Conservation (phyloP, 2,797 vertebrate species). For the Peromyscus eremicus region DNA sequence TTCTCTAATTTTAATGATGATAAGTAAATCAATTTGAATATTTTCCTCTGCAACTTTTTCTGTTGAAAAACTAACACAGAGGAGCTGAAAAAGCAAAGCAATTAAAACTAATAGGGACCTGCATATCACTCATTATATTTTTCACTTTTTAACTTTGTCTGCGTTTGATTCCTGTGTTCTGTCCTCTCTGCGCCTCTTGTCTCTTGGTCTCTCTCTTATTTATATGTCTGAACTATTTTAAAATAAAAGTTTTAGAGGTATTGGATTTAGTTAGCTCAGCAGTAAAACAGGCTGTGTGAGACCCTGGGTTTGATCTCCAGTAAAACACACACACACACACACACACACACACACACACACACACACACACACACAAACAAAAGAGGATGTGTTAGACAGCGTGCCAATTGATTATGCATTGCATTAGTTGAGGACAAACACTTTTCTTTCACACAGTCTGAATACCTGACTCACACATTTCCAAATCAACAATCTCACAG, state of each 20-base stretch:
- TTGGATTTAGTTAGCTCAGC: neutral
- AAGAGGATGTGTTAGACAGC: slow-evolving; percentile 9
- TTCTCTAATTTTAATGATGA: slow-evolving; percentile 50
- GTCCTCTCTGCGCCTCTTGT: neutral
- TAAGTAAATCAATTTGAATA: neutral
- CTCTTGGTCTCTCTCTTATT: neutral
- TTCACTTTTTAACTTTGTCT: neutral
- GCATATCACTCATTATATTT: neutral
- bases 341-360: slow-evolving; percentile 2
- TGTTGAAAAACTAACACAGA: slow-evolving; percentile 12
- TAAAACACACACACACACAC: neutral
- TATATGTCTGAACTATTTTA: slow-evolving; percentile 1
- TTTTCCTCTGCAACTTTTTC: slow-evolving; percentile 52
- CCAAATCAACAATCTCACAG: neutral
- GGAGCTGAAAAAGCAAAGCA: neutral
- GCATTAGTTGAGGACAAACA: slow-evolving; percentile 15
- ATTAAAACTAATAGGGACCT: neutral
- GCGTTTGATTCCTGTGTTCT: neutral
- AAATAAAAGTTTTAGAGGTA: slow-evolving; percentile 25
- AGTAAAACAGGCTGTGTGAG: neutral
- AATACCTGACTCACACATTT: neutral
- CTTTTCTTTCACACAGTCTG: neutral
- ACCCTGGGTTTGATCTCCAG: neutral
- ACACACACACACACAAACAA: neutral
- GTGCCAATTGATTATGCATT: neutral